A percentile compares a stretch with the other conserved stretches of the same genome.
Evolutionary conservation across 2,797 vertebrate genomes (phyloP).

Genomic region (Thunnus albacares): DNA sequence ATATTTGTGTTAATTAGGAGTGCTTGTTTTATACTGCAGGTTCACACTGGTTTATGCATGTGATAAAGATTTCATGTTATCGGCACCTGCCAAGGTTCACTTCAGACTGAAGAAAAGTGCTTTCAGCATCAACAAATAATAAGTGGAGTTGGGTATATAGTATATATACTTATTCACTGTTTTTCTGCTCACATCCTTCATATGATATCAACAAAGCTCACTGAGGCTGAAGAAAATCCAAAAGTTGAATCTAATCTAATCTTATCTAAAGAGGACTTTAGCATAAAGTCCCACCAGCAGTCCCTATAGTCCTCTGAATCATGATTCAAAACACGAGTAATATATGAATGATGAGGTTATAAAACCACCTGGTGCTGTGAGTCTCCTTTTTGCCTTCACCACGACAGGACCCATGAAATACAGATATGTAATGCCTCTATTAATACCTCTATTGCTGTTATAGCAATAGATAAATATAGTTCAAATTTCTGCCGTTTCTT

Average conservation of each 20-base stretch:
- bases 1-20: conserved; percentile 66
- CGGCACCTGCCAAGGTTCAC: conserved; percentile 17
- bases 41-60: conserved; percentile 41
- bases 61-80: conserved; percentile 64
- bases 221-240: background rate
- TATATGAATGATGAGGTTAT: no score
- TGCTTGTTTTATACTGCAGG: conserved; percentile 29
- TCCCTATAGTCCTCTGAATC: no score
- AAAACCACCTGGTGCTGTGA: no score
- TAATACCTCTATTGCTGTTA: no score
- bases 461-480: no score
- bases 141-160: background rate
- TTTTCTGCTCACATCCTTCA: background rate
- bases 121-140: conserved; percentile 19
- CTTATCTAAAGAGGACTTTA: background rate
- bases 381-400: no score
- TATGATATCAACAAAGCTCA: background rate
- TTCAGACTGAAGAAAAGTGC: background rate
- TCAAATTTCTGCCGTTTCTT: no score
- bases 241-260: background rate
- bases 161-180: background rate
- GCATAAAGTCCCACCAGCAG: background rate
- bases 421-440: no score
- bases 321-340: no score
- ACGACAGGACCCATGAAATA: no score